These are phyloP conservation scores for Scolopax mira DNA, from an alignment of 2,113 vertebrate genomes.

Conservation along the genomic window DNA sequence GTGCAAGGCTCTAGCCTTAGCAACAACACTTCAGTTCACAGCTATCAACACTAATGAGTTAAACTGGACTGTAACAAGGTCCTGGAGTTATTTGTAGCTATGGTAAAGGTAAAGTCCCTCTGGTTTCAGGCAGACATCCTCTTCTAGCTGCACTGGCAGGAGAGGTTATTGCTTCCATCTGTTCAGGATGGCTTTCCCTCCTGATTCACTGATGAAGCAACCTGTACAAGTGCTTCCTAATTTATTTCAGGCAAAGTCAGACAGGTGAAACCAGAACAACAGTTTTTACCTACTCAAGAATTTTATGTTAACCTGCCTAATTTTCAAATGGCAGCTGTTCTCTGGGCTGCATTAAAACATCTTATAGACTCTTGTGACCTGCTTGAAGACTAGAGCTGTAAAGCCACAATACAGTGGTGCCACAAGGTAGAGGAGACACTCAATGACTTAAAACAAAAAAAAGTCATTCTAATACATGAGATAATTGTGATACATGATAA, in stretches of 20 bases:
- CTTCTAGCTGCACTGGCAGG: background rate
- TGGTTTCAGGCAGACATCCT: background rate
- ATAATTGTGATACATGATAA: background rate
- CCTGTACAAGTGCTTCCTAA: background rate
- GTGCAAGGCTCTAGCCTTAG: background rate
- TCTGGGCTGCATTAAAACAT: background rate
- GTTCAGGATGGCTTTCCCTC: background rate
- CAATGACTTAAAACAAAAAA: background rate
- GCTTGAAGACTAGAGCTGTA: background rate
- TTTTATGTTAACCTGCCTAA: background rate
- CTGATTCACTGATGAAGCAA: background rate
- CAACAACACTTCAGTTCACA: background rate
- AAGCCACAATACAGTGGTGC: background rate
- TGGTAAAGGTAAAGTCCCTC: background rate
- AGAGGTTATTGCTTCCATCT: constrained; percentile 51
- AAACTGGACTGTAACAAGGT: background rate
- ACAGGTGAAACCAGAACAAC: background rate
- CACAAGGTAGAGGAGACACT: background rate
- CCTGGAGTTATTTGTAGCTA: background rate
- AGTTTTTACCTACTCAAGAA: background rate
- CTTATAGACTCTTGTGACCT: background rate
- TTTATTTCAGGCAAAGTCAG: constrained; percentile 28
- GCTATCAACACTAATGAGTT: background rate
- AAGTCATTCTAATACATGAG: rapidly evolving
- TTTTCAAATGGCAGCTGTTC: background rate